Evolutionary conservation across 2,113 vertebrate genomes (phyloP).

Genomic region (Raja brachyura): DNA sequence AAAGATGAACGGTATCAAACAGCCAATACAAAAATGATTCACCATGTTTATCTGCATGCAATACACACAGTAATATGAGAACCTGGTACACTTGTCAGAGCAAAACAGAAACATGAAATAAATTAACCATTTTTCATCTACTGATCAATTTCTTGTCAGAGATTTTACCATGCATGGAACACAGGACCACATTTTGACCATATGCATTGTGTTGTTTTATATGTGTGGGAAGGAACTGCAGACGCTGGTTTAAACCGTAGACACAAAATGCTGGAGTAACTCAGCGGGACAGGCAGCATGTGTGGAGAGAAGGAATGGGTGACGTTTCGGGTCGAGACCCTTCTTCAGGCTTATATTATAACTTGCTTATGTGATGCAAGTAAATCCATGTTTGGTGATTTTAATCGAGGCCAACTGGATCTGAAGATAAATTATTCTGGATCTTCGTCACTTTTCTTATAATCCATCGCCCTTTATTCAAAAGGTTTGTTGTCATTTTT

Average conservation of each 20-base stretch:
- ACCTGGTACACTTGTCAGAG: neutral
- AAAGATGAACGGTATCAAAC: neutral
- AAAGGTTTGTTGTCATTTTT: neutral
- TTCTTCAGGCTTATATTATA: too few species aligned
- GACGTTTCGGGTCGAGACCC: too few species aligned
- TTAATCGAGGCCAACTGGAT: neutral
- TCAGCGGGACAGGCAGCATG: too few species aligned
- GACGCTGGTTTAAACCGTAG: too few species aligned
- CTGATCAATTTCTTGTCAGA: slow-evolving; percentile 9
- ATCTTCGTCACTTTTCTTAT: neutral
- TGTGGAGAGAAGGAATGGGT: too few species aligned
- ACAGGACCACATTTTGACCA: neutral
- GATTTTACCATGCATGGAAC: slow-evolving; percentile 2
- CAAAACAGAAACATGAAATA: neutral
- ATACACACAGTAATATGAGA: neutral
- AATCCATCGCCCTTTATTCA: neutral
- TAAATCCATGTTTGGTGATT: neutral
- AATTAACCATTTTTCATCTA: neutral
- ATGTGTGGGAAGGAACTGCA: too few species aligned
- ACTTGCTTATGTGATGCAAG: neutral
- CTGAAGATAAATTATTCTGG: neutral
- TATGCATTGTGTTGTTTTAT: neutral
- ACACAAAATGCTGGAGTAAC: too few species aligned
- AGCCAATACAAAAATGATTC: neutral
- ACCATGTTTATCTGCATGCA: slow-evolving; percentile 26